phyloP scores from a whole-genome alignment of 2,888 invertebrate genomes.

The Brachylomia viminalis region DNA sequence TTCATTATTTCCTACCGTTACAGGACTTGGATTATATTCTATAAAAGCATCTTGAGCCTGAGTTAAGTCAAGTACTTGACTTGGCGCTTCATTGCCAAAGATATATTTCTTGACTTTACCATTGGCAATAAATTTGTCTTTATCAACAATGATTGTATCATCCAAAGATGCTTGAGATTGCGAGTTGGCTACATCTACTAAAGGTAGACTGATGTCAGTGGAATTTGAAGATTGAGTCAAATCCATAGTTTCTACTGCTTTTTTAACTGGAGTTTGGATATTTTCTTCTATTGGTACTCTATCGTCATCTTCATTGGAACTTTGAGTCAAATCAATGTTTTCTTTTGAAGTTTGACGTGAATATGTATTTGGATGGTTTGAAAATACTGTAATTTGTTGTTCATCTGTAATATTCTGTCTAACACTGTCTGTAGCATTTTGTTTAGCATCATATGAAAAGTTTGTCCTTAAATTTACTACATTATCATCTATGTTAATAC shows the following conservation, averaged over 20 bases:
- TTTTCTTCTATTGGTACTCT: slow-evolving; percentile 24
- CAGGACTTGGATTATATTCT: slow-evolving; percentile 23
- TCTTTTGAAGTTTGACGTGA: slow-evolving; percentile 13
- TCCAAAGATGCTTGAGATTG: slow-evolving; percentile 66
- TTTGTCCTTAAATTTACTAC: slow-evolving; percentile 8
- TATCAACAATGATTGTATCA: slow-evolving; percentile 74
- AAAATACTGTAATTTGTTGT: slow-evolving; percentile 29
- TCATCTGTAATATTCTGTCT: slow-evolving; percentile 35
- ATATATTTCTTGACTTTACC: slow-evolving; percentile 37
- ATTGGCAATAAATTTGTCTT: slow-evolving; percentile 63
- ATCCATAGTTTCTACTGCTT: slow-evolving; percentile 69
- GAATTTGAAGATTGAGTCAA: slow-evolving; percentile 81
- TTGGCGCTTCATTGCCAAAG: background rate
- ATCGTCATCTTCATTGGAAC: slow-evolving; percentile 59
- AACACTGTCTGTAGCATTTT: slow-evolving; percentile 14
- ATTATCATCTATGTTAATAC: background rate
- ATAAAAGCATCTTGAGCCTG: slow-evolving; percentile 49
- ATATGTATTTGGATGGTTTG: slow-evolving; percentile 10
- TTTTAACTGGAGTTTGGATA: slow-evolving; percentile 26
- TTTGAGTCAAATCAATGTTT: slow-evolving; percentile 75
- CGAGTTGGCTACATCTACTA: slow-evolving; percentile 70
- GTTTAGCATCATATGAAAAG: background rate
- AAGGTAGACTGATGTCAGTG: slow-evolving; percentile 73
- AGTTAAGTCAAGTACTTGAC: slow-evolving; percentile 64
- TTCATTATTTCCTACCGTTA: slow-evolving; percentile 16